Evolutionary conservation across 2,113 vertebrate genomes (phyloP), one percentile per base, ranked within the genome.

Genomic region (Phylloscopus whistleri): DNA sequence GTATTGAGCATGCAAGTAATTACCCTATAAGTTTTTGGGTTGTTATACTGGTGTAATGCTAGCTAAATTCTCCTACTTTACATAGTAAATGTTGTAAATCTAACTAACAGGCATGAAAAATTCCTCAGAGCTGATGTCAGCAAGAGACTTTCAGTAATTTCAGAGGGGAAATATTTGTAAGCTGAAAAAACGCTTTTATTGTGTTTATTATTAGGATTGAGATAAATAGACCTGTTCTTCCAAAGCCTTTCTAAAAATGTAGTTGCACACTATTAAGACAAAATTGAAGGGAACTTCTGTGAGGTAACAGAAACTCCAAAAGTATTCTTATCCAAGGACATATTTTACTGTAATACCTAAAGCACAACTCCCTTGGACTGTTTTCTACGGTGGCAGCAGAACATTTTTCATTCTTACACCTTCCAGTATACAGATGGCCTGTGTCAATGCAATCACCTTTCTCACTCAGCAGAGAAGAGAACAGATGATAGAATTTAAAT

Each of bases 101-200:
- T 86, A 90, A 85, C 69, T 84, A 92, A 81, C 69, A 26, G 90
- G 66, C 63, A 87, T 16, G 35, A 92, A 58, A 74, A 94, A 95
- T 95, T 95, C 88, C 72, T 94, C 52, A 79, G 76, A 93, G 41
- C 46, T 96, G 74, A 97, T 96, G 91, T 96, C 93, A 93, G 67
- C 58, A 88, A 92, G 53, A 56, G 53, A 48, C 68, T 95, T 95
- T 19, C 37, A 85, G 43, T 87, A 91, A 87, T 93, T 96, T 92
- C 56, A 86, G 77, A 76, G 63, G 33, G 41, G 48, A 94, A 81
- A 77, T 90, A 74, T 64, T 86, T 86, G 31, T 94, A 89, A 95
- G 41, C 69, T 94, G 82, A 87, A 94, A 92, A 96, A 90, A 43
- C 0, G 2, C 60, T 89, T 86, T 86, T 73, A 51, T 93, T 79